Conservation (phyloP, 2,888 invertebrate species). For the Desoria tigrina region DNA sequence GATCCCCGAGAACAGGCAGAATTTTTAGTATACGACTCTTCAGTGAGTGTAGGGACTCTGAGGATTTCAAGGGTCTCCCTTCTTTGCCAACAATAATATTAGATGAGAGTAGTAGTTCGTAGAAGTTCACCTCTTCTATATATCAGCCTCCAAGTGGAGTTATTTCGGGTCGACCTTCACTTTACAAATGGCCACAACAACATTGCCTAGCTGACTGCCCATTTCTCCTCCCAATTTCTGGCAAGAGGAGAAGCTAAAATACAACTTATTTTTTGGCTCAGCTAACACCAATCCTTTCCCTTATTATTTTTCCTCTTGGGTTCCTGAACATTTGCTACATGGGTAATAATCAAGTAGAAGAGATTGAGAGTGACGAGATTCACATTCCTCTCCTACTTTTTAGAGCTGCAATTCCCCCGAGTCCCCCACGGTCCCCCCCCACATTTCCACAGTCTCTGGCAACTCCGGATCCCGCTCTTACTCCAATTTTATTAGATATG, state of each 20-base stretch:
- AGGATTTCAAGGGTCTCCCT: conserved; percentile 8
- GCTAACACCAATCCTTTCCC: conserved; percentile 16
- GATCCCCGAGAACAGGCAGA: conserved; percentile 4
- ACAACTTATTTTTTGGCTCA: conserved; percentile 11
- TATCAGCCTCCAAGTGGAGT: conserved; percentile 18
- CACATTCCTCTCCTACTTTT: conserved; percentile 10
- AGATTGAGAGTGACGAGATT: conserved; percentile 19
- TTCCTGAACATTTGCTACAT: conserved; percentile 11
- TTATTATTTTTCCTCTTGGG: conserved; percentile 21
- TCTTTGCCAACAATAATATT: background rate
- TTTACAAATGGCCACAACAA: conserved; percentile 42
- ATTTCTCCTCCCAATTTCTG: conserved; percentile 13
- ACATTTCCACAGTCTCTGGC: conserved; percentile 6
- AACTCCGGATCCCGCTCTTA: conserved; percentile 31
- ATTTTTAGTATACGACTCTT: background rate
- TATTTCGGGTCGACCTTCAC: conserved; percentile 48
- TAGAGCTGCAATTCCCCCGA: conserved; percentile 25
- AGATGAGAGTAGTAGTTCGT: background rate
- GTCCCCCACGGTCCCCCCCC: conserved; percentile 19
- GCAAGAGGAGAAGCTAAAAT: conserved; percentile 5
- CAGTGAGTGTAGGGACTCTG: conserved; percentile 9
- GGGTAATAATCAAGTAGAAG: conserved; percentile 11
- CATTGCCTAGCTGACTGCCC: conserved; percentile 21
- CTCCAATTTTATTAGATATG: conserved; percentile 34
- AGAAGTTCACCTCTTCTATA: conserved; percentile 2